Conservation (phyloP, 2,797 vertebrate species). For the Danio albolineatus region DNA sequence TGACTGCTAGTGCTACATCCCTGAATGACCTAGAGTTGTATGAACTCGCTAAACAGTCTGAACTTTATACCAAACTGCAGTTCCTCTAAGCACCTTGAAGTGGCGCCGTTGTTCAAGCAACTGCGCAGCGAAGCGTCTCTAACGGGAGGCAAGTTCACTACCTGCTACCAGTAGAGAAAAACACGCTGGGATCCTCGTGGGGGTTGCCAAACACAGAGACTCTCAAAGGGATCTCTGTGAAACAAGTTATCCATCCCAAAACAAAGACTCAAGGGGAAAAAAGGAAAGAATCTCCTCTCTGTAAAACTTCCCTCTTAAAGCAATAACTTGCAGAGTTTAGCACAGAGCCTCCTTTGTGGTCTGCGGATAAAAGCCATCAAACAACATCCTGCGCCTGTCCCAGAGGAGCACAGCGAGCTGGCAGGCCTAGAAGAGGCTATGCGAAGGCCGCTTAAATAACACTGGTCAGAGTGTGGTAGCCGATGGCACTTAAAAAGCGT, state of each 20-base stretch:
- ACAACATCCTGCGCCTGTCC: conserved; percentile 67
- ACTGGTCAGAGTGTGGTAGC: conserved; percentile 1
- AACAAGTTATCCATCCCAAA: conserved; percentile 49
- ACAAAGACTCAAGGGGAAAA: conserved; percentile 43
- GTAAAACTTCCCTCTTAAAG: conserved; percentile 62
- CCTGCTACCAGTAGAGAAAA: conserved; percentile 40
- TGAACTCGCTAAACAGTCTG: background rate
- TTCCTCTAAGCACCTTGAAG: conserved; percentile 62
- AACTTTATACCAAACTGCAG: conserved; percentile 39
- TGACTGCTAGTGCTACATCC: background rate
- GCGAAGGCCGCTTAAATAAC: conserved; percentile 1
- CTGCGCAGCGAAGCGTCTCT: conserved; percentile 17
- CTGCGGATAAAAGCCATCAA: conserved; percentile 66
- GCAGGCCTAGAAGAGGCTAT: conserved; percentile 32
- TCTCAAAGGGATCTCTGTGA: conserved; percentile 56
- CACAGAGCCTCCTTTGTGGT: conserved; percentile 69
- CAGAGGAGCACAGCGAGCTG: conserved; percentile 37
- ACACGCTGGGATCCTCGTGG: conserved; percentile 40
- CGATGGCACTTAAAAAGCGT: conserved; percentile 19
- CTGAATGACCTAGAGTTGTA: background rate
- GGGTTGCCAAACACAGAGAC: conserved; percentile 40
- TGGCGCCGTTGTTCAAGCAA: conserved; percentile 69
- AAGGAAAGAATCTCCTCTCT: conserved; percentile 48
- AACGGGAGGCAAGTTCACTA: conserved; percentile 15
- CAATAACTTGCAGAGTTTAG: conserved; percentile 62